Percentiles rank a stretch among this genome's conserved stretches.
Conservation (phyloP, 2,888 invertebrate species). For the Phymatocera aterrima region DNA sequence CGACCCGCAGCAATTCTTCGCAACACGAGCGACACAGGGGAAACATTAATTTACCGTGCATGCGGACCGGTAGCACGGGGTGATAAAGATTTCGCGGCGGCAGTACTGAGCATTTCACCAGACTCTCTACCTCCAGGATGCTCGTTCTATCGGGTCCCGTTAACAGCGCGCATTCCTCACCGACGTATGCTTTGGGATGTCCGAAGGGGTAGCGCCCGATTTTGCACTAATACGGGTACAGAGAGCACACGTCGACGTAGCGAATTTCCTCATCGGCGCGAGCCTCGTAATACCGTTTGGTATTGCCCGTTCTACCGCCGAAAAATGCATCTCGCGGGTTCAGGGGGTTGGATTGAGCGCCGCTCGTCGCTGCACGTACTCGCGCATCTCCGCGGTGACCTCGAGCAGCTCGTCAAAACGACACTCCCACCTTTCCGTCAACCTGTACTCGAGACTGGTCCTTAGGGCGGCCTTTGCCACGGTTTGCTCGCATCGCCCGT, state of each 20-base stretch:
- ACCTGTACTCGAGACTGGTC: neutral
- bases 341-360: constrained; percentile 19
- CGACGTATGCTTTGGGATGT: constrained; percentile 36
- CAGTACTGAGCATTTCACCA: neutral
- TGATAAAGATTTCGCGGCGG: constrained; percentile 2
- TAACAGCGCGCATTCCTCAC: neutral
- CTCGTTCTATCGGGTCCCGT: neutral
- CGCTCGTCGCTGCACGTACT: neutral
- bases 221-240: constrained; percentile 8
- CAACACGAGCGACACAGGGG: neutral
- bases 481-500: neutral
- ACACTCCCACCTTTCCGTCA: constrained; percentile 3
- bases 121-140: neutral
- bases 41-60: neutral
- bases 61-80: neutral
- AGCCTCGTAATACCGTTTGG: neutral
- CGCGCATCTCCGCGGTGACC: neutral
- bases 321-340: constrained; percentile 48
- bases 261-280: neutral
- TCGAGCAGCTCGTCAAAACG: neutral
- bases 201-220: neutral
- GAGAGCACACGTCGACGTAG: constrained; percentile 8
- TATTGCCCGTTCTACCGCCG: neutral
- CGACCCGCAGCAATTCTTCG: constrained; percentile 5
- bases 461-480: neutral